Base-by-base conservation (phyloP, 2,113 vertebrate species). In the Halcyon senegalensis region DNA sequence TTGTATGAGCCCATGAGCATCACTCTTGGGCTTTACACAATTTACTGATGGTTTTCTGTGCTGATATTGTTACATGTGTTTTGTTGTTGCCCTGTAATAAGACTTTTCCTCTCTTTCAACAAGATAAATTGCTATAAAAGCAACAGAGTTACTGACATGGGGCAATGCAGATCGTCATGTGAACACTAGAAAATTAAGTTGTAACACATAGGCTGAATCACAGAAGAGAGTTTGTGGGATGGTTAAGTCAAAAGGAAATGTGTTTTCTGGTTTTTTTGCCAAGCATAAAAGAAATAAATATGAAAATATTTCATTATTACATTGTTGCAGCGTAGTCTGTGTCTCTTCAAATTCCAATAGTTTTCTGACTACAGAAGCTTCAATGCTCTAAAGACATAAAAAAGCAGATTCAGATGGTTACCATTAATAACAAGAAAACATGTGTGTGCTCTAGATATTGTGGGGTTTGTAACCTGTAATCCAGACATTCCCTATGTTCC, bases 81-180 rank as follows among this genome's bases (percentile, higher is more conserved):
- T 88, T 58, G 20, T 12, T 72, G 7, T 27, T 88, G 28, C 24
- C 5, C 3, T 37, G 19, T 41, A 28, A 56, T 37, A 75, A 82
- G 4, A 4, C 6, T 68, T n/a, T n/a, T 51, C 13, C 20, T 1
- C 5, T 64, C 7, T 60, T 18, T 43, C 0, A 0, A 16, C 6
- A 30, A 51, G 37, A 30, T 11, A 39, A 62, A 37, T 60, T 73
- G 14, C 10, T 67, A 14, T 35, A 10, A 48, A 79, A 83, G 14
- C 5, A 35, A 59, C 28, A 46, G 13, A 56, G 9, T 72, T 59
- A 37, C 16, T 63, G 51, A 16, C 5, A 16, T 14, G 31, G 4
- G 55, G 7, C 5, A 80, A 39, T n/a, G 37, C 14, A 21, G 13
- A 46, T 70, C 77, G 10, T 59, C 15, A 41, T 14, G 9, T 0